phyloP scores from a whole-genome alignment of 2,113 vertebrate genomes.

The Nerophis lumbriciformis region DNA sequence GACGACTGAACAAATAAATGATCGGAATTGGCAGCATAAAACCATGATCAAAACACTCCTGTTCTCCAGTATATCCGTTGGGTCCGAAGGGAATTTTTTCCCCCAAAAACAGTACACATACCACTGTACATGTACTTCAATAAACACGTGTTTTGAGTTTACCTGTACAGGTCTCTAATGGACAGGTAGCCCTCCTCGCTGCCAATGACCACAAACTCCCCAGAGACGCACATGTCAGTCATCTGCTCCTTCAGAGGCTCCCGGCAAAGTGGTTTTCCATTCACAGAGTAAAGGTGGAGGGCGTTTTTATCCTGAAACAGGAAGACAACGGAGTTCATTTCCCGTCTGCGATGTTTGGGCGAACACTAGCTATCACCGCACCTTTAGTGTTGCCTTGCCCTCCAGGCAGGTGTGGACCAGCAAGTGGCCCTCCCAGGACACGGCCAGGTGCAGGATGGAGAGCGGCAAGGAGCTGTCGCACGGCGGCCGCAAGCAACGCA shows the following conservation, averaged over 20 bases:
- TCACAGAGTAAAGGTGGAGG: constrained; percentile 91
- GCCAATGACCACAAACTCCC: constrained; percentile 84
- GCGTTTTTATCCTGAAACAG: constrained; percentile 85
- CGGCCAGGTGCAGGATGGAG: constrained; percentile 81
- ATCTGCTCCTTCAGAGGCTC: constrained; percentile 88
- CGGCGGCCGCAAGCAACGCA: constrained; percentile 85
- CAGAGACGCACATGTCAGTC: constrained; percentile 86
- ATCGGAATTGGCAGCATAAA: too few relatives aligned
- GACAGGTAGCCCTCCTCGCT: constrained; percentile 91
- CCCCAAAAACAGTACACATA: too few relatives aligned
- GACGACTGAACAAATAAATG: too few relatives aligned
- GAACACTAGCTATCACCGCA: constrained; percentile 37
- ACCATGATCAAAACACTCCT: too few relatives aligned
- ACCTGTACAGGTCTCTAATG: constrained; percentile 92
- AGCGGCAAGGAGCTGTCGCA: constrained; percentile 85
- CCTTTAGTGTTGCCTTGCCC: constrained; percentile 89
- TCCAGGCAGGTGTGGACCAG: constrained; percentile 86
- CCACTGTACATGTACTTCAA: too few relatives aligned
- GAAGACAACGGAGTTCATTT: background rate
- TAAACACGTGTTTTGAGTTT: constrained; percentile 25
- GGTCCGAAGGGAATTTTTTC: too few relatives aligned
- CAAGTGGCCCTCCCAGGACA: constrained; percentile 92
- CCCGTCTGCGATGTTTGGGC: background rate
- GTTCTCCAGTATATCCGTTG: too few relatives aligned
- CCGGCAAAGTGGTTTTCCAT: constrained; percentile 85